Conservation (phyloP, 2,797 vertebrate genomes). For the Oreortyx pictus region DNA sequence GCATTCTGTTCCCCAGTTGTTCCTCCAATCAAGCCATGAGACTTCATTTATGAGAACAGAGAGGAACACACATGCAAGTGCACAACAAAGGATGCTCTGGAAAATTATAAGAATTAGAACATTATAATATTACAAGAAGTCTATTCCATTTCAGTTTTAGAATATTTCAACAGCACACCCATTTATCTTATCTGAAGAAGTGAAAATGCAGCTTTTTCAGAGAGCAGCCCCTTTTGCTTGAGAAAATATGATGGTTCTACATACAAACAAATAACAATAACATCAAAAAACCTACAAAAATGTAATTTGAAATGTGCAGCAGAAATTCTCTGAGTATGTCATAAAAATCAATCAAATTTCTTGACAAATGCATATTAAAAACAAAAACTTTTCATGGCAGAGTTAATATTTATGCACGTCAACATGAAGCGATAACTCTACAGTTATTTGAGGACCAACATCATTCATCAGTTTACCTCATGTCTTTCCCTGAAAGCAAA, state of each 20-base stretch:
- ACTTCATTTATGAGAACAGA: not conserved
- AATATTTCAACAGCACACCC: slow-evolving; percentile 7
- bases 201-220: not conserved
- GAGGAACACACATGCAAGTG: not conserved
- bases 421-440: not conserved
- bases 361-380: slow-evolving; percentile 4
- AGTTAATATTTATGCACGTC: slow-evolving; percentile 18
- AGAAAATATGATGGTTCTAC: not conserved
- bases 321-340: not conserved
- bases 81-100: slow-evolving; percentile 8
- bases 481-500: not conserved
- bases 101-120: not conserved
- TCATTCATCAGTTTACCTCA: not conserved
- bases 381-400: not conserved
- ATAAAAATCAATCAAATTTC: not conserved
- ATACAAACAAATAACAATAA: not conserved
- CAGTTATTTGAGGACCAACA: not conserved
- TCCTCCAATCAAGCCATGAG: not conserved
- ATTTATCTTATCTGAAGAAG: slow-evolving; percentile 3
- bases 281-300: not conserved
- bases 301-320: not conserved
- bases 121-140: not conserved
- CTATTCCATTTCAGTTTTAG: slow-evolving; percentile 48
- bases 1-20: not conserved
- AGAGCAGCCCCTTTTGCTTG: not conserved